Evolutionary conservation across 2,888 invertebrate genomes (phyloP).

Genomic region (Heliconius erato): DNA sequence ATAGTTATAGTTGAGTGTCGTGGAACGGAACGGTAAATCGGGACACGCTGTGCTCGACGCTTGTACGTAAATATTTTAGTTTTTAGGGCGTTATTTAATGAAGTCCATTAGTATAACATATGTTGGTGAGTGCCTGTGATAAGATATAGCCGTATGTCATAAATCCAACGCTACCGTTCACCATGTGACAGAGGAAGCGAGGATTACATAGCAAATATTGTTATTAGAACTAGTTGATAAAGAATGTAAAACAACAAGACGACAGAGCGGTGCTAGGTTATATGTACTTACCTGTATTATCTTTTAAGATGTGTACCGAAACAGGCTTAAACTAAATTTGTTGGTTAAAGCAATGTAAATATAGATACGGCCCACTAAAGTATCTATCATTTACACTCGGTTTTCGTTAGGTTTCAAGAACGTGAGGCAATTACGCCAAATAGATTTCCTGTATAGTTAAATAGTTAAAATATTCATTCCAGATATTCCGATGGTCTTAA

Average conservation of each 20-base stretch:
- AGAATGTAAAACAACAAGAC: slow-evolving; percentile 70
- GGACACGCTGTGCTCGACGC: slow-evolving; percentile 70
- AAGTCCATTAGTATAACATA: slow-evolving; percentile 82
- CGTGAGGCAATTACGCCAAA: neutral
- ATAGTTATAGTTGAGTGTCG: neutral
- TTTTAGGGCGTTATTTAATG: slow-evolving; percentile 79
- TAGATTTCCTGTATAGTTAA: slow-evolving; percentile 9
- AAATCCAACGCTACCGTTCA: slow-evolving; percentile 82
- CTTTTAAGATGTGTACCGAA: slow-evolving; percentile 53
- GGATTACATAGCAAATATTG: slow-evolving; percentile 80
- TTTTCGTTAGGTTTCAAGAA: slow-evolving; percentile 18
- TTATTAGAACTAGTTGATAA: slow-evolving; percentile 78
- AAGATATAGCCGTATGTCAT: slow-evolving; percentile 85
- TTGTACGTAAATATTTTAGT: slow-evolving; percentile 64
- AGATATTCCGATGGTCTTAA: slow-evolving; percentile 11
- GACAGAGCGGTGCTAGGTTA: slow-evolving; percentile 69
- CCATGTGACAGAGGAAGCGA: slow-evolving; percentile 74
- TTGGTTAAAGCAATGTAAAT: slow-evolving; percentile 30
- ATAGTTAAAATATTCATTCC: slow-evolving; percentile 26
- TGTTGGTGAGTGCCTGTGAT: slow-evolving; percentile 82
- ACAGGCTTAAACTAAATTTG: slow-evolving; percentile 46
- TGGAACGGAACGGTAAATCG: slow-evolving; percentile 51
- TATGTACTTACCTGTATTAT: slow-evolving; percentile 67
- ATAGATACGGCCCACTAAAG: slow-evolving; percentile 22
- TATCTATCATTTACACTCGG: slow-evolving; percentile 21